Conservation (phyloP, 2,888 invertebrate genomes). For the Anarsia innoxiella region DNA sequence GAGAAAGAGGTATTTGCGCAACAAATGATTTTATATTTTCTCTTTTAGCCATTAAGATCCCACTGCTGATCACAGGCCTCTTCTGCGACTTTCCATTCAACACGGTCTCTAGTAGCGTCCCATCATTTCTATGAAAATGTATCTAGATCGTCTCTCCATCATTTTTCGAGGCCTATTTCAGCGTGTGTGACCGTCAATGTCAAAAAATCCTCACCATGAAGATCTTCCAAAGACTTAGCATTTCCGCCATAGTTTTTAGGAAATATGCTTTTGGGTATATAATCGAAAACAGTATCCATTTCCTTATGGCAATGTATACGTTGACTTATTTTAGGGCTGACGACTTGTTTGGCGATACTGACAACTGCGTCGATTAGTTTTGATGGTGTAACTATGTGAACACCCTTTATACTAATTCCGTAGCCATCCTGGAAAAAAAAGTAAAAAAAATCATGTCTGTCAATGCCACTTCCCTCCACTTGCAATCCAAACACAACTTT, state of each 20-base stretch:
- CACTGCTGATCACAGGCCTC: no score
- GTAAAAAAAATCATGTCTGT: not conserved
- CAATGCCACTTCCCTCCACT: no score
- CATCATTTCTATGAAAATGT: no score
- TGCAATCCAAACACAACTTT: no score
- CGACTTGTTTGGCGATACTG: not conserved
- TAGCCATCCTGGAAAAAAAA: conserved; percentile 10
- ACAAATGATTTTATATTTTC: no score
- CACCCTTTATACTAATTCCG: conserved; percentile 8
- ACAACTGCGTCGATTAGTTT: not conserved
- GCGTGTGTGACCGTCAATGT: no score
- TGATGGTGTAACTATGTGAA: conserved; percentile 6
- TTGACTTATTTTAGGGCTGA: conserved; percentile 6
- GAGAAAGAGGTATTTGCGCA: no score
- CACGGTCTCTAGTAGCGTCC: no score
- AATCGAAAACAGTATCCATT: conserved; percentile 12
- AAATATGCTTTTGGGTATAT: conserved; percentile 32
- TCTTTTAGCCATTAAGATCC: no score
- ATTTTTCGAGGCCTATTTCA: no score
- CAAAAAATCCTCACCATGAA: conserved; percentile 4
- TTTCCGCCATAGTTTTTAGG: conserved; percentile 49
- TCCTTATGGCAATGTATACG: conserved; percentile 2
- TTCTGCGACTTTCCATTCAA: no score
- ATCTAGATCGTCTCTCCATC: no score
- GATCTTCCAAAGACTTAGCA: conserved; percentile 21